phyloP scores from a whole-genome alignment of 2,797 vertebrate genomes.

The Pangasius larnaudii region DNA sequence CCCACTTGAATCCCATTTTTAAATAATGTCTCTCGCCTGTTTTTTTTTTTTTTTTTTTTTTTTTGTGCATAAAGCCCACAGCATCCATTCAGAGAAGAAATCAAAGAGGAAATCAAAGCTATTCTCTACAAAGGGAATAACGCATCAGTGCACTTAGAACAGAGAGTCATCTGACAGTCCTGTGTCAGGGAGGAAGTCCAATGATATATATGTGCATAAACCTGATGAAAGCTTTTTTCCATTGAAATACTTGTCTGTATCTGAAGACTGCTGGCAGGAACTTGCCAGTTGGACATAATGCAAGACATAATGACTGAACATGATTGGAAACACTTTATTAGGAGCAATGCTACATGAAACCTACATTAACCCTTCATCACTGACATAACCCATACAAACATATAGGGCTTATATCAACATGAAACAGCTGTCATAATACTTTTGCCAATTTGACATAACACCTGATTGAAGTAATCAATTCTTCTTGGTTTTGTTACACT shows the following conservation, averaged over 20 bases:
- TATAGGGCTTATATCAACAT: background rate
- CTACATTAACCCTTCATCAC: background rate
- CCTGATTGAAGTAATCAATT: background rate
- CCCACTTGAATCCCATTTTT: slow-evolving; percentile 44
- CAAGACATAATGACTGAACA: slow-evolving; percentile 16
- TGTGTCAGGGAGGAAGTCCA: slow-evolving; percentile 31
- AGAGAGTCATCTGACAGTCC: slow-evolving; percentile 20
- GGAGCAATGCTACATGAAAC: background rate
- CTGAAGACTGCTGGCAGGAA: slow-evolving; percentile 6
- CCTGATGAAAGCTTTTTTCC: slow-evolving; percentile 8
- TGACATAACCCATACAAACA: background rate
- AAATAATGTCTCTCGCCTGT: slow-evolving; percentile 33
- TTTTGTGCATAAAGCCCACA: slow-evolving; percentile 39
- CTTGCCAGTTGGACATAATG: background rate
- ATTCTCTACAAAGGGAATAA: slow-evolving; percentile 16
- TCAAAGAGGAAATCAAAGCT: slow-evolving; percentile 21
- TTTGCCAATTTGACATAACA: background rate
- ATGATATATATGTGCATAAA: background rate
- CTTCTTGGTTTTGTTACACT: background rate
- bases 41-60: slow-evolving; percentile 4
- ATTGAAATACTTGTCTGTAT: slow-evolving; percentile 13
- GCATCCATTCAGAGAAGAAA: slow-evolving; percentile 18
- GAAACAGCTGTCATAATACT: slow-evolving; percentile 41
- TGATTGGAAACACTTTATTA: background rate
- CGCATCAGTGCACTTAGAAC: slow-evolving; percentile 29